A percentile compares a stretch with the other conserved stretches of the same genome.
Conservation (phyloP, 2,888 invertebrate genomes). For the Agriotes lineatus region DNA sequence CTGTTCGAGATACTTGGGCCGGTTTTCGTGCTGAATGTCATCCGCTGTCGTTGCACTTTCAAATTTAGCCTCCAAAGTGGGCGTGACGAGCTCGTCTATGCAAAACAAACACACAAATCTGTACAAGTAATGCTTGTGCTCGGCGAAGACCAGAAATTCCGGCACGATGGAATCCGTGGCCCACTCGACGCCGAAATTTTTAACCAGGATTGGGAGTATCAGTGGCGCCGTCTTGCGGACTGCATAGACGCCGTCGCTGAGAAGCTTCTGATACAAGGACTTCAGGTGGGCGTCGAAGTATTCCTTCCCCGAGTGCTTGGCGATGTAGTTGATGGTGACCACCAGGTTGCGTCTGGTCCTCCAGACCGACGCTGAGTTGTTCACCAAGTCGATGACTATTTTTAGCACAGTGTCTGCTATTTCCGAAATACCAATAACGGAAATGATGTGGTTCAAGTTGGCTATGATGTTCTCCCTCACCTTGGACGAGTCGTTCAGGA, state of each 20-base stretch:
- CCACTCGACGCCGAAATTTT: conserved; percentile 61
- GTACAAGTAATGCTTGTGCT: conserved; percentile 58
- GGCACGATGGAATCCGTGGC: conserved; percentile 56
- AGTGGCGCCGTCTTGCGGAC: conserved; percentile 60
- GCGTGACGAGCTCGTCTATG: conserved; percentile 60
- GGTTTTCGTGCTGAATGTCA: conserved; percentile 5
- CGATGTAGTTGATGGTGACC: conserved; percentile 58
- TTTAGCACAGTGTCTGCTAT: conserved; percentile 57
- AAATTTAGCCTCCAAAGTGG: conserved; percentile 50
- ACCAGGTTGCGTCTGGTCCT: conserved; percentile 60
- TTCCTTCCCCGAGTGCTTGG: conserved; percentile 55
- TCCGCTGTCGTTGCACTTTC: conserved; percentile 30
- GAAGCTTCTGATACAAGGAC: conserved; percentile 57
- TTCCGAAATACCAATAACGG: conserved; percentile 54
- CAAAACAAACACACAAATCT: conserved; percentile 59
- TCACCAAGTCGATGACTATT: conserved; percentile 57
- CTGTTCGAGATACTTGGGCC: conserved; percentile 19
- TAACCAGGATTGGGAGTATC: conserved; percentile 60
- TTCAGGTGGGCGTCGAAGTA: conserved; percentile 60
- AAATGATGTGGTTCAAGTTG: conserved; percentile 55
- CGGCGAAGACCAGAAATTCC: conserved; percentile 54
- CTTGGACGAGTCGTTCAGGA: conserved; percentile 57
- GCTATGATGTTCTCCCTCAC: conserved; percentile 60
- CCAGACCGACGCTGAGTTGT: conserved; percentile 59
- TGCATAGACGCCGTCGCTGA: conserved; percentile 60